Percentiles rank a stretch among this genome's conserved stretches.
Evolutionary conservation across 2,113 vertebrate species (phyloP).

Genomic region (Channa argus): DNA sequence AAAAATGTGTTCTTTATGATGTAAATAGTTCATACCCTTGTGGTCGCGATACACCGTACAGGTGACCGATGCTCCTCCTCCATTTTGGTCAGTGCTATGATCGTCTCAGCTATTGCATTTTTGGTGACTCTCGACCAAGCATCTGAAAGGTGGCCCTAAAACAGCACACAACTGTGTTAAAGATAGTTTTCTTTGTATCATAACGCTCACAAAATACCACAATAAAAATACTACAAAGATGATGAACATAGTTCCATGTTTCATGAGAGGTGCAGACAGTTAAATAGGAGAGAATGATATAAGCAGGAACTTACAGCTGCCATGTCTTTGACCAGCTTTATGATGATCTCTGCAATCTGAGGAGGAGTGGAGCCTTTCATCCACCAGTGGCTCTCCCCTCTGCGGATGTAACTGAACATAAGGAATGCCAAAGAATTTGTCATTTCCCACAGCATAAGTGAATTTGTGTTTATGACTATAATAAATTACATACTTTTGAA

Average conservation of each 20-base stretch:
- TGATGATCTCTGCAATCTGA: slow-evolving; percentile 98
- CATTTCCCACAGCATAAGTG: background rate
- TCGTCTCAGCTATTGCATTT: slow-evolving; percentile 98
- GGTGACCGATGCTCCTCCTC: slow-evolving; percentile 97
- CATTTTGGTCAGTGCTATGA: slow-evolving; percentile 99
- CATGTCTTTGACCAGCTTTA: slow-evolving; percentile 99
- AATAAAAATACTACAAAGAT: background rate
- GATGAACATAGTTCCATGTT: background rate
- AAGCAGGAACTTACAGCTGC: slow-evolving; percentile 89
- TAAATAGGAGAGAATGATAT: background rate
- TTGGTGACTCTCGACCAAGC: slow-evolving; percentile 99
- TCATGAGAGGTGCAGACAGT: background rate
- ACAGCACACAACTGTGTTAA: background rate
- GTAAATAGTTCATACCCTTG: slow-evolving; percentile 84
- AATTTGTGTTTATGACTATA: background rate
- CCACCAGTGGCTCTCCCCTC: slow-evolving; percentile 99
- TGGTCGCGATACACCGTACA: slow-evolving; percentile 96
- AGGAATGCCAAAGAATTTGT: background rate
- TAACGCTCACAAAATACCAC: background rate
- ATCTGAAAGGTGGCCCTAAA: slow-evolving; percentile 95
- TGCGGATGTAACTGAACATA: slow-evolving; percentile 89
- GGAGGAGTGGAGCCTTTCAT: slow-evolving; percentile 99
- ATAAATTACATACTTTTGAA: background rate
- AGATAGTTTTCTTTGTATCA: background rate
- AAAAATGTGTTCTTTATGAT: background rate